Conservation (phyloP, 1,140 invertebrate genomes). For the Doryteuthis pealeii region DNA sequence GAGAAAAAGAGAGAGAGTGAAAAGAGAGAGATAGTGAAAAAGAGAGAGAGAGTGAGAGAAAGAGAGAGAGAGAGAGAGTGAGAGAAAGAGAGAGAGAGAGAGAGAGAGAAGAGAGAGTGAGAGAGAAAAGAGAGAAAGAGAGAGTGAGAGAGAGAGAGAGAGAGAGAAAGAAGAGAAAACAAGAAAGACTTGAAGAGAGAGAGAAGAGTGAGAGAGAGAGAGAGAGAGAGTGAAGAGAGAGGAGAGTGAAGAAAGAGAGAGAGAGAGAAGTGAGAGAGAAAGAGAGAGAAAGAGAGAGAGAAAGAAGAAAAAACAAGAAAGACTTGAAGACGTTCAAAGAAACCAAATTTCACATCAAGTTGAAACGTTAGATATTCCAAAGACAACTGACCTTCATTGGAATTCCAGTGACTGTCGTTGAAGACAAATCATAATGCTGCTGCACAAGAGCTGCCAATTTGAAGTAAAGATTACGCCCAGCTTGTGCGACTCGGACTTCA, state of each 20-base stretch:
- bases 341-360: too few species aligned
- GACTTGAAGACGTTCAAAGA: too few species aligned
- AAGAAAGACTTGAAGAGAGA: too few species aligned
- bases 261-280: too few species aligned
- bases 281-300: too few species aligned
- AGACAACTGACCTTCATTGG: slow-evolving; percentile 83
- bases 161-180: background rate
- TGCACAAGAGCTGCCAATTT: slow-evolving; percentile 60
- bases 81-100: background rate
- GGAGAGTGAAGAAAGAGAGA: too few species aligned
- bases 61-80: background rate
- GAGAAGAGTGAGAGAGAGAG: too few species aligned
- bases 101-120: background rate
- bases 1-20: too few species aligned
- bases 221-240: too few species aligned
- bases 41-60: background rate
- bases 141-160: background rate
- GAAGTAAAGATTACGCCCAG: slow-evolving; percentile 62
- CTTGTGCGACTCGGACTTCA: slow-evolving; percentile 73
- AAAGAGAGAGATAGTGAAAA: too few species aligned
- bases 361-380: too few species aligned
- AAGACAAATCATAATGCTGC: slow-evolving; percentile 86
- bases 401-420: slow-evolving; percentile 95
- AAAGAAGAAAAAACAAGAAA: too few species aligned
- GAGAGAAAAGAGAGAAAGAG: background rate